Evolutionary conservation across 2,797 vertebrate genomes (phyloP), one percentile per base, ranked within the genome.

Genomic region (Chloroceryle amazona): DNA sequence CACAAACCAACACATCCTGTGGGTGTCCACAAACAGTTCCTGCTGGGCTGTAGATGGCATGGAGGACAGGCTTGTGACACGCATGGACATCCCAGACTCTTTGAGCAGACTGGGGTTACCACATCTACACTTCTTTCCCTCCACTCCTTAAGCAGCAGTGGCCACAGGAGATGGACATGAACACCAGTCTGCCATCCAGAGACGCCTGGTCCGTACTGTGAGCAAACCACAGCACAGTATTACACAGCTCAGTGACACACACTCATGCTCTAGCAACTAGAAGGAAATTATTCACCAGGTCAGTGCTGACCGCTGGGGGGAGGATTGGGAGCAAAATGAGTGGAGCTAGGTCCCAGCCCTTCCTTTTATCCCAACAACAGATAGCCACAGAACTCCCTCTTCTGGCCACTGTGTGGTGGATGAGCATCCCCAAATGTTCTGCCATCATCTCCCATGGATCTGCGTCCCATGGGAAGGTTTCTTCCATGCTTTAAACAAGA

Each of bases 341-440:
- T 10, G 18, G 46, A 51, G 10, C 0, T 13, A 79, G 17, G 11
- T 92, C 44, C 67, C 55, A 60, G 72, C n/a, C 35, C 10, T 13
- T 86, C 47, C 52, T 15, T 28, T 23, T 44, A 60, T 60, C 31
- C 57, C 68, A 52, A 29, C 28, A 41, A 41, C 41, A 41, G 13
- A 83, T 57, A 71, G 91, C 65, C 52, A 74, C 62, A 70, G 18
- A 90, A 63, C 91, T 93, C 89, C 91, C 92, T 88, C 81, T 96
- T 76, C 92, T 78, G 94, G 87, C 31, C 79, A 52, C 62, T 16
- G 51, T 2, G 5, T 11, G 26, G 9, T 61, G 39, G 54, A 39
- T 74, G 51, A 89, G 20, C 67, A 25, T 79, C 41, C 42, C 10
- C 37, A 41, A 5, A 16, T 0, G 15, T 49, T 88, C 79, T 35